Conservation (phyloP, 1,140 invertebrate species). For the Danaus plexippus region DNA sequence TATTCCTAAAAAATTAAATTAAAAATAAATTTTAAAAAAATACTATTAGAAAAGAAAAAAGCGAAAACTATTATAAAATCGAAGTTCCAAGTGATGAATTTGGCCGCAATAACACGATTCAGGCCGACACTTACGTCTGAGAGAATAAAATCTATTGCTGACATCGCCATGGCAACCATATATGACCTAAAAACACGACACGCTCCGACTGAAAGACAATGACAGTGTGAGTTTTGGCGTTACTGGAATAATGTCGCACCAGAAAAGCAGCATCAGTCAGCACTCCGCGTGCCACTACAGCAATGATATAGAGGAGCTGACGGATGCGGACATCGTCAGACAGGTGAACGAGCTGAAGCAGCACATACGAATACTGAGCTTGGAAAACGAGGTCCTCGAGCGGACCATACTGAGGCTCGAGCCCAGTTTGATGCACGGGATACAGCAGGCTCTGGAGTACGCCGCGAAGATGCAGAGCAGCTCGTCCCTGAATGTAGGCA, state of each 20-base stretch:
- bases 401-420: constrained; percentile 55
- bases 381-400: constrained; percentile 65
- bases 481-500: constrained; percentile 38
- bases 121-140: too few relatives aligned
- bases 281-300: constrained; percentile 40
- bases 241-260: constrained; percentile 27
- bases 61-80: too few relatives aligned
- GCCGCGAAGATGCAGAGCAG: constrained; percentile 44
- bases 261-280: constrained; percentile 43
- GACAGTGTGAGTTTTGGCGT: too few relatives aligned
- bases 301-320: constrained; percentile 45
- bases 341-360: constrained; percentile 47
- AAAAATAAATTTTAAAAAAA: too few relatives aligned
- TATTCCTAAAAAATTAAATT: too few relatives aligned
- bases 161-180: constrained; percentile 14
- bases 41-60: too few relatives aligned
- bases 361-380: constrained; percentile 39
- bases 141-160: constrained; percentile 8
- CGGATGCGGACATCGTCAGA: constrained; percentile 50
- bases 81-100: too few relatives aligned
- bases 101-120: too few relatives aligned
- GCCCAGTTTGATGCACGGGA: constrained; percentile 47
- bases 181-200: background rate
- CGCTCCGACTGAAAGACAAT: too few relatives aligned
- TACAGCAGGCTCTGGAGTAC: constrained; percentile 59